These are phyloP conservation scores for Diplosoma virens DNA, from an alignment of 23 tunicate genomes.

Conservation along the genomic window DNA sequence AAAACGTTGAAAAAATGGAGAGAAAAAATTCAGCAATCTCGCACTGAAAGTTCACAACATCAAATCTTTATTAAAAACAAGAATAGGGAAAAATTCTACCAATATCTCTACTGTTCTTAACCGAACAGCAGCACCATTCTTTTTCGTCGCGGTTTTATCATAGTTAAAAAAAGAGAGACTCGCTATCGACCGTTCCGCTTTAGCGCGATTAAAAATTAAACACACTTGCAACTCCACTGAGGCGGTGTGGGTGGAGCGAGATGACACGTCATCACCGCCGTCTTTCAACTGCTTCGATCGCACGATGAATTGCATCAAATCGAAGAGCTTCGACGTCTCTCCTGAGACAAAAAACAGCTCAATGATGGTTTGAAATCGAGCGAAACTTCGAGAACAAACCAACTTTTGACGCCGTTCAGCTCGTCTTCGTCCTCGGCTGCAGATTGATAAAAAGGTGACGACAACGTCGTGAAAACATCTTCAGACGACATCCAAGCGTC, in stretches of 20 bases:
- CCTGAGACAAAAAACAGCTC: neutral
- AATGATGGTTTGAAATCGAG: neutral
- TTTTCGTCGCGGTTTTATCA: too few species aligned
- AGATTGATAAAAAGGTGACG: slow-evolving; percentile 54
- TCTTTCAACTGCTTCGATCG: neutral
- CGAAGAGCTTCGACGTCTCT: slow-evolving; percentile 8
- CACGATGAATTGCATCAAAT: slow-evolving; percentile 20
- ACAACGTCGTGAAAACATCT: slow-evolving; percentile 12
- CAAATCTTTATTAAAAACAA: too few species aligned
- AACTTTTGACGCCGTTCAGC: neutral
- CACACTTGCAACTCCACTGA: too few species aligned
- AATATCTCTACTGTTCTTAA: too few species aligned
- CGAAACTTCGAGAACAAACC: neutral
- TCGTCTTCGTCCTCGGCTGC: slow-evolving; percentile 53
- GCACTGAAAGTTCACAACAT: too few species aligned
- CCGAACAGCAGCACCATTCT: too few species aligned
- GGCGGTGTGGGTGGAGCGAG: neutral
- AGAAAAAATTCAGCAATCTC: too few species aligned
- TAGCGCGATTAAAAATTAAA: too few species aligned
- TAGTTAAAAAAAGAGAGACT: too few species aligned
- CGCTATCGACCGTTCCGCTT: too few species aligned
- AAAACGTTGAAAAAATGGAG: too few species aligned
- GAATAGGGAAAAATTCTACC: too few species aligned
- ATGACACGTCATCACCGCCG: neutral
- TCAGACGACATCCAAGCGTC: slow-evolving; percentile 57